Conservation (phyloP, 2,797 vertebrate species). For the Paguma larvata region DNA sequence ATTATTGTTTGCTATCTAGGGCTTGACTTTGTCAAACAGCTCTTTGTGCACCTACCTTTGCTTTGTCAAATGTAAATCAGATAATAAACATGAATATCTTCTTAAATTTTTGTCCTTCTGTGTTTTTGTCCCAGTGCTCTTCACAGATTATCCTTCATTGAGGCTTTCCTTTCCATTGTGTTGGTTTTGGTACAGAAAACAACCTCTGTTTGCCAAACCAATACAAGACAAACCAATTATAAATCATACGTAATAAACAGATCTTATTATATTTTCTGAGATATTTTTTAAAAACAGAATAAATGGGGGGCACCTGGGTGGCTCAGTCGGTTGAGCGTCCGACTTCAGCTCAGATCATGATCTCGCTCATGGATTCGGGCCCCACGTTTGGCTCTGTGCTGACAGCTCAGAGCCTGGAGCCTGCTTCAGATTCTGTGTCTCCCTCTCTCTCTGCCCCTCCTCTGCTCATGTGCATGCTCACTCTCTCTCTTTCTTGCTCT, state of each 20-base stretch:
- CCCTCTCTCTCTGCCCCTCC: too few species aligned
- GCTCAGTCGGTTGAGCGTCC: too few species aligned
- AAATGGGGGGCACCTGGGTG: neutral
- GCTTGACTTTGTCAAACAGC: slow-evolving; percentile 78
- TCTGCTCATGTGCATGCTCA: too few species aligned
- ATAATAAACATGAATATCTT: slow-evolving; percentile 86
- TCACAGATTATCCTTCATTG: neutral
- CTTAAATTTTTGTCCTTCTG: slow-evolving; percentile 79
- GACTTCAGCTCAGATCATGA: too few species aligned
- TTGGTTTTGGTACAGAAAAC: slow-evolving; percentile 26
- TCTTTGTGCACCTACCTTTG: slow-evolving; percentile 82
- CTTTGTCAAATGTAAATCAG: slow-evolving; percentile 85
- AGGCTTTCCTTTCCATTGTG: neutral
- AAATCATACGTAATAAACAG: neutral
- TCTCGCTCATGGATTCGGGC: too few species aligned
- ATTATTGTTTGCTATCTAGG: slow-evolving; percentile 46
- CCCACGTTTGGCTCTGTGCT: too few species aligned
- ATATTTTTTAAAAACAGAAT: neutral
- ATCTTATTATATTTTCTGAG: slow-evolving; percentile 1
- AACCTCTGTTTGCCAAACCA: neutral
- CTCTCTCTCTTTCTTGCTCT: too few species aligned
- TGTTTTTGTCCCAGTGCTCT: slow-evolving; percentile 79
- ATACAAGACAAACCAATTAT: neutral
- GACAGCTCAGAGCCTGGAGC: too few species aligned
- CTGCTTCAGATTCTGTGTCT: too few species aligned